Base-by-base conservation (phyloP, 2,797 vertebrate species). In the Karalla daura region DNA sequence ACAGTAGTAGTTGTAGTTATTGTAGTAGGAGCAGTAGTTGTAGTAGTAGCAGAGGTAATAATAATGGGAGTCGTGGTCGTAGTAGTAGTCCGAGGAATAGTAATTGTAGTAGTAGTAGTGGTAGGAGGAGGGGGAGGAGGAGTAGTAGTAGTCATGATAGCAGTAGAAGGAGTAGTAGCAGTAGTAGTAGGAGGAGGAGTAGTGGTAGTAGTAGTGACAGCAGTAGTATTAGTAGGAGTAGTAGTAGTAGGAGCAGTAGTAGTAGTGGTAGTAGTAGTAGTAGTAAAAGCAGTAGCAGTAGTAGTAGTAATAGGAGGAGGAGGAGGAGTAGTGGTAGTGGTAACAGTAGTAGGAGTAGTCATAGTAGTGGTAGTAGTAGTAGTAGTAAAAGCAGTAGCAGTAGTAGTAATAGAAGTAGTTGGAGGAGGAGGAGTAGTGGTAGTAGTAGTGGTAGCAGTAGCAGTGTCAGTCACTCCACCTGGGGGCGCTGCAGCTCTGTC, bases 401-500 rank as follows among this genome's bases (percentile, higher is more conserved):
- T 47, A 4, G 39, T 15, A 63, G 46, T 36, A 4, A 20, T n/a
- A 5, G 53, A n/a, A 23, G 5, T 5, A 35, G 40, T 4, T 13
- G 28, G 6, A 30, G 28, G 1, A 30, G 11, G 8, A 0, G 8
- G 10, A 47, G 28, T 30, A 15, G 8, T 15, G 5, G 14, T 28
- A 27, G 28, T 32, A 5, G 43, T 40, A 23, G 47, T 23, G 12
- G 52, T 50, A n/a, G 51, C 18, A 30, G 68, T 64, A 13, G 70
- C 39, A 55, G 40, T 55, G 39, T 75, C 53, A 79, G 67, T 83
- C 33, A 63, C 70, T 82, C 84, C 86, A 76, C 78, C 70, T 80
- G 87, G 76, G 81, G 86, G 67, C 54, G 72, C 46, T 54, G 74
- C 74, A 20, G 73, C 59, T 87, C 58, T 68, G 59, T 77, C 79